Conservation (phyloP, 2,113 vertebrate species). For the Piliocolobus tephrosceles region DNA sequence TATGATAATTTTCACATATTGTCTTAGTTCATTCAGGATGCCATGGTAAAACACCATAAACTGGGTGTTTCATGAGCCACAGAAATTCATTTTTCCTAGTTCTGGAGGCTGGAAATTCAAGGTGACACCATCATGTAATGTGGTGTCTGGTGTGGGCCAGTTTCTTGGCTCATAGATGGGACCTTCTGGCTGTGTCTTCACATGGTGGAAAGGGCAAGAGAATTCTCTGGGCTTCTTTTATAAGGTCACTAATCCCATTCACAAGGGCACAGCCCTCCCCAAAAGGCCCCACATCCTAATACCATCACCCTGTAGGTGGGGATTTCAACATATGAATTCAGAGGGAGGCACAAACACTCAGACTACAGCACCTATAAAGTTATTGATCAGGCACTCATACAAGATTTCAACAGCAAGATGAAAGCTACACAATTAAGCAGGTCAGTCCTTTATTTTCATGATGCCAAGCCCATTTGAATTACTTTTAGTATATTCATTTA, state of each 20-base stretch:
- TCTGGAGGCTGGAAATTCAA: background rate
- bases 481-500: background rate
- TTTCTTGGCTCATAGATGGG: fast-evolving
- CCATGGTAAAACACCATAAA: background rate
- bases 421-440: fast-evolving
- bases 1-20: background rate
- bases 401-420: background rate
- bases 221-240: background rate
- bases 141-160: background rate
- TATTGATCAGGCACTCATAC: fast-evolving
- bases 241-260: background rate
- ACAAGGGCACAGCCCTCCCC: fast-evolving
- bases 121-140: fast-evolving
- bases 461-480: background rate
- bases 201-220: fast-evolving
- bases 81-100: background rate
- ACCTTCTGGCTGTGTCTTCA: no score
- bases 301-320: fast-evolving
- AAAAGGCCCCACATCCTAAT: no score
- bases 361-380: fast-evolving
- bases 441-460: background rate
- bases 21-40: background rate
- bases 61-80: background rate
- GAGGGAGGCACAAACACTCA: background rate
- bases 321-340: no score